These are phyloP conservation scores for Molorchus minor DNA, from an alignment of 2,888 invertebrate genomes.

Conservation along the genomic window DNA sequence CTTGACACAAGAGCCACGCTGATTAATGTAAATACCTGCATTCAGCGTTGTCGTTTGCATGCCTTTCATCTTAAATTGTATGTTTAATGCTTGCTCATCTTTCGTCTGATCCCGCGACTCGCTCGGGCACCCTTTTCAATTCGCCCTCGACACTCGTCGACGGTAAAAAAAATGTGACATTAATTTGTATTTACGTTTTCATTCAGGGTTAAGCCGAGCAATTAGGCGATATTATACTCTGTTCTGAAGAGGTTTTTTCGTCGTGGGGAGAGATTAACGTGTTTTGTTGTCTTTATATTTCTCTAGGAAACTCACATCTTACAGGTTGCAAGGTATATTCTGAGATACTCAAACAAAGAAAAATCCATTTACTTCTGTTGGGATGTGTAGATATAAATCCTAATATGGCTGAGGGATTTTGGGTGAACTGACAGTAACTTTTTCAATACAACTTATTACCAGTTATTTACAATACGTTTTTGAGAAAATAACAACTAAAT, in stretches of 20 bases:
- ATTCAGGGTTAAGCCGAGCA: conserved; percentile 20
- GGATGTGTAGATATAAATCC: too few relatives aligned
- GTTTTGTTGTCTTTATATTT: conserved; percentile 11
- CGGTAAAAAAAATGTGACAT: conserved; percentile 25
- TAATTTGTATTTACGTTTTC: conserved; percentile 27
- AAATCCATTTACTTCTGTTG: too few relatives aligned
- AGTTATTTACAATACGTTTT: too few relatives aligned
- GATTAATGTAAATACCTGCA: conserved; percentile 50
- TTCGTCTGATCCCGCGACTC: conserved; percentile 33
- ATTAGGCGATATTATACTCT: conserved; percentile 21
- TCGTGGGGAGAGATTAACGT: conserved; percentile 11
- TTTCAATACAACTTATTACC: too few relatives aligned
- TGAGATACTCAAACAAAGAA: too few relatives aligned
- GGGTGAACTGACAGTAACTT: too few relatives aligned
- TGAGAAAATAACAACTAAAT: too few relatives aligned
- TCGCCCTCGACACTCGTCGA: conserved; percentile 21
- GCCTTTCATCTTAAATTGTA: conserved; percentile 48
- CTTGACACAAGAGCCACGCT: conserved; percentile 37
- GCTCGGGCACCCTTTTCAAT: conserved; percentile 34
- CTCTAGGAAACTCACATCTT: too few relatives aligned
- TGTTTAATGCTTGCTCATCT: conserved; percentile 43
- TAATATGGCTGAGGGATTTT: too few relatives aligned
- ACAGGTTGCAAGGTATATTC: too few relatives aligned
- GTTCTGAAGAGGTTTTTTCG: conserved; percentile 18
- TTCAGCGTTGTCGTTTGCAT: conserved; percentile 51